These are phyloP conservation scores for Microcaecilia unicolor DNA, from an alignment of 2,797 vertebrate species.

Conservation along the genomic window DNA sequence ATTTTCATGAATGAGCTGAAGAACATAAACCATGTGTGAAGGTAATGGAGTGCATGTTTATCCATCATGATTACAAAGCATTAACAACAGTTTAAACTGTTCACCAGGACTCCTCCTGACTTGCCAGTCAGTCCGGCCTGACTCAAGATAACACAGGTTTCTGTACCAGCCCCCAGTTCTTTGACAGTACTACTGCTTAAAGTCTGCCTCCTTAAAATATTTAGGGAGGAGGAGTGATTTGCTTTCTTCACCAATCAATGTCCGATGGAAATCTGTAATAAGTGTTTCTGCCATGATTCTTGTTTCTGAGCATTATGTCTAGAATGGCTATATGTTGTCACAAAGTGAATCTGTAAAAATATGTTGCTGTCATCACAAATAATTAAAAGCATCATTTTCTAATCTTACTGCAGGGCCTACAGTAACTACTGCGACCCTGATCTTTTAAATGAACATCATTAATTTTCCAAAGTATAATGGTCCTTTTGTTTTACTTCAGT, in stretches of 20 bases:
- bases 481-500: too few relatives aligned
- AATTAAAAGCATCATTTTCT: slow-evolving; percentile 42
- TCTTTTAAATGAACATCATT: too few relatives aligned
- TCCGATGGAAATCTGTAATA: slow-evolving; percentile 37
- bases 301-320: slow-evolving; percentile 33
- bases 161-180: slow-evolving; percentile 9
- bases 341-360: slow-evolving; percentile 28
- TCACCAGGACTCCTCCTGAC: slow-evolving; percentile 30
- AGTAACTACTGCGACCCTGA: too few relatives aligned
- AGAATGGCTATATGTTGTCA: slow-evolving; percentile 25
- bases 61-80: too few relatives aligned
- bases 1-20: slow-evolving; percentile 32
- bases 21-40: slow-evolving; percentile 9
- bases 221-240: slow-evolving; percentile 22
- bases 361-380: slow-evolving; percentile 31
- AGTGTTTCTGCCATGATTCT: slow-evolving; percentile 26
- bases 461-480: too few relatives aligned
- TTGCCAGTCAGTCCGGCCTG: slow-evolving; percentile 17
- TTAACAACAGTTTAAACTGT: slow-evolving; percentile 23
- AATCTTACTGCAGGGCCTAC: slow-evolving; percentile 21
- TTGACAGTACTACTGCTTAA: slow-evolving; percentile 25
- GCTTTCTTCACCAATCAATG: slow-evolving; percentile 14
- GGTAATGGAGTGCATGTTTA: slow-evolving; percentile 22
- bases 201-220: slow-evolving; percentile 30
- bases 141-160: slow-evolving; percentile 28